Evolutionary conservation across 2,888 invertebrate species (phyloP), one percentile per base, ranked within the genome.

Genomic region (Ophioninae sp.): DNA sequence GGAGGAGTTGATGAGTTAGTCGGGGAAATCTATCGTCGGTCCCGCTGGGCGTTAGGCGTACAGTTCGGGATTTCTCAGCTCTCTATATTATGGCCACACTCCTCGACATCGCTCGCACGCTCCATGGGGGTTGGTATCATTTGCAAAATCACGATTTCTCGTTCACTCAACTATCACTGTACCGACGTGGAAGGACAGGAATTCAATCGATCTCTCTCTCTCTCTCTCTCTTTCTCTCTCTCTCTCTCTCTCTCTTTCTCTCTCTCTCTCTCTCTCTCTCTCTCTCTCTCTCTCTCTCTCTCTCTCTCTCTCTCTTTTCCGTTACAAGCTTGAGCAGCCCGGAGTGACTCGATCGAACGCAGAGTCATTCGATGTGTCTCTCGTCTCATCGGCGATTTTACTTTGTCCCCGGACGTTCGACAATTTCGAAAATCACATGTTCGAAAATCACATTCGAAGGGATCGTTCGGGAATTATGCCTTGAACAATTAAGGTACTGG

Each of bases 291-390:
- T 56, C 72, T 51, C 74, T 59, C 63, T 68, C 23, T 51, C 64
- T 37, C 64, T 64, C 76, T 44, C 74, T 51, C 74, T 63, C 58
- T 65, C 56, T 59, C 37, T 61, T 51, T 63, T 76, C 23, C 41
- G 44, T 72, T 61, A 17, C 44, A 76, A 69, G 81, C 71, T 61
- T 58, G 78, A 74, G 76, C 77, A 74, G 64, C 82, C 81, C 77
- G 82, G 67, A 65, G 37, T 56, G 77, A 81, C 17, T 23, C 65
- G 44, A 56, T 71, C 65, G 73, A 65, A 88, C 88, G 91, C 90
- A 89, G 81, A 90, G 81, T 85, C 85, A 83, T 83, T 77, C 74
- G 39, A 39, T 79, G 76, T 72, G 41, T 22, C 44, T 9, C 30
- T 51, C 59, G 39, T 69, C 63, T 37, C 69, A 74, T 74, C 74